These are phyloP conservation scores for Tenthredo scrophulariae DNA, from an alignment of 2,888 invertebrate genomes.

Conservation along the genomic window DNA sequence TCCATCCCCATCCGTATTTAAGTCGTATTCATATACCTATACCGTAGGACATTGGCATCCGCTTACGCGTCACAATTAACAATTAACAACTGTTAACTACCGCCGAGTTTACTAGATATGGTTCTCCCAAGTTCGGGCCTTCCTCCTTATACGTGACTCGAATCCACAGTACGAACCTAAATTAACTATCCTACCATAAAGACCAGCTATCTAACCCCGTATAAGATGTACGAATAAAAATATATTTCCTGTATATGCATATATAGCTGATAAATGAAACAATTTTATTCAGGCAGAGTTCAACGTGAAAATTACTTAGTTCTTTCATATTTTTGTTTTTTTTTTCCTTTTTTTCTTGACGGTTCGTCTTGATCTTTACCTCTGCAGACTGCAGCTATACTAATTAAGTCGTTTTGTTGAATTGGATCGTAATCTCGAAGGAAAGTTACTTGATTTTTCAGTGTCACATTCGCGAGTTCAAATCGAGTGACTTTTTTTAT, in stretches of 20 bases:
- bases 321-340: not conserved
- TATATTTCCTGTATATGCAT: not conserved
- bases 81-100: conserved; percentile 63
- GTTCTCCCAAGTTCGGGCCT: conserved; percentile 2
- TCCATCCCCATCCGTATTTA: not conserved
- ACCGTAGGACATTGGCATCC: conserved; percentile 64
- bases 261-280: not conserved
- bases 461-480: not conserved
- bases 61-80: conserved; percentile 71
- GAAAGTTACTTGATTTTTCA: not conserved
- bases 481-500: not conserved
- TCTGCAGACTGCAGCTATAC: not conserved
- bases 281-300: not conserved
- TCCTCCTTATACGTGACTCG: conserved; percentile 43
- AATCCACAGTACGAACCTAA: conserved; percentile 18
- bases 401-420: not conserved
- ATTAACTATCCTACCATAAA: not conserved
- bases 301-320: not conserved
- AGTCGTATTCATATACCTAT: not conserved
- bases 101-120: conserved; percentile 49
- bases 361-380: not conserved
- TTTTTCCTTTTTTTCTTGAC: not conserved
- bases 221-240: not conserved
- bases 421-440: not conserved
- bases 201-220: not conserved